phyloP scores from a whole-genome alignment of 2,113 vertebrate genomes.

The Suricata suricatta region DNA sequence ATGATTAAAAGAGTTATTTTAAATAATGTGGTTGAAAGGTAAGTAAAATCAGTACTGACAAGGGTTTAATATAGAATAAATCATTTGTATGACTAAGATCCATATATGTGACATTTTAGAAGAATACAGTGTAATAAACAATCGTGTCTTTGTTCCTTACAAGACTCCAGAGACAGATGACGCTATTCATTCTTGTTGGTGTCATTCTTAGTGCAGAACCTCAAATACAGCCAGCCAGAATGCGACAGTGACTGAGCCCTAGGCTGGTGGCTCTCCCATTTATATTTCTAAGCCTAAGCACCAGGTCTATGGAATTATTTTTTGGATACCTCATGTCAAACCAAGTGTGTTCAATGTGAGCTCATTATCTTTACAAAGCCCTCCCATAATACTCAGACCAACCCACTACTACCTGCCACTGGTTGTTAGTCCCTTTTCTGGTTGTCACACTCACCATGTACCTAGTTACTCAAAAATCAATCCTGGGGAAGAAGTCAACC shows the following conservation, averaged over 20 bases:
- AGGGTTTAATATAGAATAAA: background rate
- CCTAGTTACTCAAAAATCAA: background rate
- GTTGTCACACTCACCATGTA: background rate
- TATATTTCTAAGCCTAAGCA: background rate
- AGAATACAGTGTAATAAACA: background rate
- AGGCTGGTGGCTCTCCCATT: background rate
- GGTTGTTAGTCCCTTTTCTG: background rate
- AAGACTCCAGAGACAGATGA: background rate
- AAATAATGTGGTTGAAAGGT: background rate
- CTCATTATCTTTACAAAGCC: background rate
- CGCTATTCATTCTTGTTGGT: background rate
- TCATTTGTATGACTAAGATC: constrained; percentile 14
- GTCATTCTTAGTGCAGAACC: background rate
- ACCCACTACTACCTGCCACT: background rate
- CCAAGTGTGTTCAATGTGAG: background rate
- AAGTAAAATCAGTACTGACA: background rate
- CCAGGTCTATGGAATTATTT: background rate
- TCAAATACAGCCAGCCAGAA: background rate
- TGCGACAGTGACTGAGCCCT: background rate
- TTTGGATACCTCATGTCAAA: background rate
- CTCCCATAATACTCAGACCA: background rate
- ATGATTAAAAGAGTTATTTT: constrained; percentile 13
- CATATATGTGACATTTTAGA: background rate
- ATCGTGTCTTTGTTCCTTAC: background rate
- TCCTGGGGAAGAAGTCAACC: background rate